Base-by-base conservation (phyloP, 2,113 vertebrate species). In the Lagopus muta region DNA sequence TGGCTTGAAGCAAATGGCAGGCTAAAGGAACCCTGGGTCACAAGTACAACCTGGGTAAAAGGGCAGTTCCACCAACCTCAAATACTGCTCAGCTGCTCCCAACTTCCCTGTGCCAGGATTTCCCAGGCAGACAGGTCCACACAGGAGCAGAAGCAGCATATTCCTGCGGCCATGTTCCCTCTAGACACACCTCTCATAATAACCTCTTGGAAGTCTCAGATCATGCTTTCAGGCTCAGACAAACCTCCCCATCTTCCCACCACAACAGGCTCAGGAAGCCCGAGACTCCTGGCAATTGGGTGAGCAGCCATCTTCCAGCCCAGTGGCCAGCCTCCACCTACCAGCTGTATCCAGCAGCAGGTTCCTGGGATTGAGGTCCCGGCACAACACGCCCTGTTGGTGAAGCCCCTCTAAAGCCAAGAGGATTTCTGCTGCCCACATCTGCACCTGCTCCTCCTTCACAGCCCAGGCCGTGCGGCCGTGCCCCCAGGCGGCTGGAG, bases 291-390 rank as follows among this genome's bases (percentile, higher is more conserved):
- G 65, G 40, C 45, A 75, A 77, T 2, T 4, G 42, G 21, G 38
- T 12, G 27, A 89, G 74, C 2, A 3, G 32, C 45, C 78, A 25
- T 14, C 61, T 69, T 28, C 21, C 40, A 66, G n/a, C 8, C 1
- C 3, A 58, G 19, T 45, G 28, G 25, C 34, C 57, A 38, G 13
- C 52, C 81, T 65, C 8, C 40, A 89, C 97, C 73, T 96, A 99
- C 99, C 99, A 0, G 98, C 97, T 91, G 96, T 97, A 78, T 98
- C 98, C 64, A 99, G 97, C n/a, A 99, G 98, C 89, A 99, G 92
- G 82, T 99, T 99, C 94, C 97, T 98, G n/a, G 99, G 99, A 90
- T 99, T 99, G 89, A 99, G 98, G 87, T 99, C 99, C 57, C 97
- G 97, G 96, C 99, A 99, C 82, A 99, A 75, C n/a, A 99, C 96